phyloP scores from a whole-genome alignment of 23 tunicate species.

The Trididemnum miniatum region DNA sequence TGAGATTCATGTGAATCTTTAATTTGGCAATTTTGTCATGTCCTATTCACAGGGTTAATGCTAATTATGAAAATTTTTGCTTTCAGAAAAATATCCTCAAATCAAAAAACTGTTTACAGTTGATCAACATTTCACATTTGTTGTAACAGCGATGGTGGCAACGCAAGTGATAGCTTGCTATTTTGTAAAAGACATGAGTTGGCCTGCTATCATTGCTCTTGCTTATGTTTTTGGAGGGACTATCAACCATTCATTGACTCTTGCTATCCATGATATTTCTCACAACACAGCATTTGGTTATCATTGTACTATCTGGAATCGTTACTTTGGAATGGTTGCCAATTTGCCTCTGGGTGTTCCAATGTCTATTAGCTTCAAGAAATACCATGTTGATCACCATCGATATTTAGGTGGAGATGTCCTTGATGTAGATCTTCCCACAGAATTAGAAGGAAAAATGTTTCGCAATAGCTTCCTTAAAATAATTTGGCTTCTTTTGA shows the following conservation, averaged over 20 bases:
- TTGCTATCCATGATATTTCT: slow-evolving; percentile 93
- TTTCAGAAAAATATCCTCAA: slow-evolving; percentile 85
- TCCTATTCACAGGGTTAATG: too few relatives aligned
- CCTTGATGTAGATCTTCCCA: slow-evolving; percentile 87
- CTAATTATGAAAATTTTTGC: not conserved
- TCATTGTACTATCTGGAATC: slow-evolving; percentile 70
- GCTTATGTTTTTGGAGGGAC: slow-evolving; percentile 95
- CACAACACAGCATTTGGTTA: slow-evolving; percentile 96
- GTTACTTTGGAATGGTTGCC: slow-evolving; percentile 96
- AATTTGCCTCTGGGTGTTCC: slow-evolving; percentile 94
- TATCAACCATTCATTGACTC: slow-evolving; percentile 89
- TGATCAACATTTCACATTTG: slow-evolving; percentile 71
- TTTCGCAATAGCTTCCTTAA: slow-evolving; percentile 87
- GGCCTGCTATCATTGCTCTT: slow-evolving; percentile 65
- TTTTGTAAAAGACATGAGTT: slow-evolving; percentile 76
- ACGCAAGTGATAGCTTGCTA: slow-evolving; percentile 82
- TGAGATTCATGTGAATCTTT: too few relatives aligned
- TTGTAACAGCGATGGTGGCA: slow-evolving; percentile 92
- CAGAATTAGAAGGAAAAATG: slow-evolving; percentile 78
- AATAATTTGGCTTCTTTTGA: slow-evolving; percentile 82
- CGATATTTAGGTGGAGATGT: slow-evolving; percentile 92
- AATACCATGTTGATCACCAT: slow-evolving; percentile 95
- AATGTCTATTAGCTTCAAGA: slow-evolving; percentile 91
- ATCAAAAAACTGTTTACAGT: slow-evolving; percentile 75
- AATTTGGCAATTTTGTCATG: too few relatives aligned